Evolutionary conservation across 1,140 invertebrate species (phyloP), one percentile per base, ranked within the genome.

Genomic region (Drosophila sturtevanti): DNA sequence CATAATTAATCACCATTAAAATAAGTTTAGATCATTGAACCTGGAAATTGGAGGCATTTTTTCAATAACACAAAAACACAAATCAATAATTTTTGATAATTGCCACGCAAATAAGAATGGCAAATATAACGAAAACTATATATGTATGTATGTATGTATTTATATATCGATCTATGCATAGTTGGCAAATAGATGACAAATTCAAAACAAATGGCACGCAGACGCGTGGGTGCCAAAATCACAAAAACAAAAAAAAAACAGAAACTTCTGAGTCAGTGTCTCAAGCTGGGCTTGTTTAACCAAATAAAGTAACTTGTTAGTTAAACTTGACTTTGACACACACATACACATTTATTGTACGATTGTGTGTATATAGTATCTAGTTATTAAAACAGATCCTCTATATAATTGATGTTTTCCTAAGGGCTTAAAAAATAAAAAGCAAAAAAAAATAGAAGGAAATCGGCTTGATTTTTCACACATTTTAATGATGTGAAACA

Each of bases 321-420:
- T 55, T 59, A 68, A 68, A 68, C 73, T 72, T 77, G 77, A 76
- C 77, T 72, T 79, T 79, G 77, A 66, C 63, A 61, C 14, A 63
- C 60, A 58, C 41, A 44, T 62, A 41, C 38, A 34, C 18, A n/a
- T n/a, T n/a, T n/a, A n/a, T n/a, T n/a, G n/a, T n/a, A n/a, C n/a
- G n/a, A n/a, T n/a, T n/a, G n/a, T n/a, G n/a, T n/a, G n/a, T n/a
- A n/a, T n/a, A n/a, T n/a, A 41, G 58, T 22, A 24, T 41, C n/a
- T 14, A 41, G 5, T 14, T 14, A 14, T 41, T 41, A 41, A 41
- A 9, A 41, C 59, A 68, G 62, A 68, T 77, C 73, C 70, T 77
- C 14, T 68, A 31, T 31, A 31, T 31, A 31, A 31, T 31, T 31
- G 6, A 6, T 31, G 1, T 31, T 31, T 31, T 4, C 7, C 5